Evolutionary conservation across 2,888 invertebrate genomes (phyloP).

Genomic region (Volucella bombylans): DNA sequence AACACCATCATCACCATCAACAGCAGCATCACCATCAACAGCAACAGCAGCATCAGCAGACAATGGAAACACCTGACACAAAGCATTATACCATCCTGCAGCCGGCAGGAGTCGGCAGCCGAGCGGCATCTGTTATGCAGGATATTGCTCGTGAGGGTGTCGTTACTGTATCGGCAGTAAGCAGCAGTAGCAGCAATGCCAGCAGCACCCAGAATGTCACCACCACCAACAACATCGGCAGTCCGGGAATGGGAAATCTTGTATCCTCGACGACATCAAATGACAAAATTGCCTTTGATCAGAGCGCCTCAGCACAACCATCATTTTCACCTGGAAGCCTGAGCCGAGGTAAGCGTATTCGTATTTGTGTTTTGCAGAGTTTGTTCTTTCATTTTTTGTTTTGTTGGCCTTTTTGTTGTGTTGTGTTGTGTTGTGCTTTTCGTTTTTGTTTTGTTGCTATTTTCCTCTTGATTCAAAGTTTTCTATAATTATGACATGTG

Average conservation of each 20-base stretch:
- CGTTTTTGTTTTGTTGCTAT: conserved; percentile 50
- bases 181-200: conserved; percentile 72
- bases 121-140: conserved; percentile 91
- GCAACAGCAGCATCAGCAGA: conserved; percentile 65
- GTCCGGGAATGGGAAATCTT: conserved; percentile 83
- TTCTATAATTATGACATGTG: conserved; percentile 15
- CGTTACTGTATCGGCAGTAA: conserved; percentile 84
- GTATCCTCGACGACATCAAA: conserved; percentile 78
- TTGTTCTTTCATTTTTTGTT: conserved; percentile 62
- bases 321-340: conserved; percentile 90
- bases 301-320: conserved; percentile 80
- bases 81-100: conserved; percentile 95
- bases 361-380: conserved; percentile 41
- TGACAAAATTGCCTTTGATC: conserved; percentile 72
- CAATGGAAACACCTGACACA: conserved; percentile 83
- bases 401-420: conserved; percentile 41
- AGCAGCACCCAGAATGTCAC: conserved; percentile 80
- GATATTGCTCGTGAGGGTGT: conserved; percentile 88
- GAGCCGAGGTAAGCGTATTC: conserved; percentile 87
- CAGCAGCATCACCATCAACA: conserved; percentile 51
- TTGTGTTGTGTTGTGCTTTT: conserved; percentile 38
- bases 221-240: conserved; percentile 75
- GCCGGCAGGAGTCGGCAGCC: conserved; percentile 90
- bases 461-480: conserved; percentile 12
- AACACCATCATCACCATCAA: conserved; percentile 45